Percentiles rank a stretch among this genome's conserved stretches.
phyloP scores from a whole-genome alignment of 2,797 vertebrate genomes.

The Melanotaenia trifasciata region DNA sequence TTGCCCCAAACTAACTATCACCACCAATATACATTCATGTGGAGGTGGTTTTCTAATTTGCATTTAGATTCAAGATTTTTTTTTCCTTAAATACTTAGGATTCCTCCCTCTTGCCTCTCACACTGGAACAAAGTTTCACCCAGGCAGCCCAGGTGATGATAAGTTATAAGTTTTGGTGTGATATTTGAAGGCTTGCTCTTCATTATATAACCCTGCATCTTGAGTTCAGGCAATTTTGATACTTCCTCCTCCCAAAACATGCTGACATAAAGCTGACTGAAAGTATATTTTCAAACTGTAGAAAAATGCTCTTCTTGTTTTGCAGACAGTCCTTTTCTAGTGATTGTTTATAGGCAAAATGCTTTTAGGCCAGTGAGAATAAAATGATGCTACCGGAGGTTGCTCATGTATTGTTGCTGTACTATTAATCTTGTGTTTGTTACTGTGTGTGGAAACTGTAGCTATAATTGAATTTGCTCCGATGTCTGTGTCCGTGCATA shows the following conservation, averaged over 20 bases:
- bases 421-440: background rate
- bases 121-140: constrained; percentile 28
- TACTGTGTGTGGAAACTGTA: background rate
- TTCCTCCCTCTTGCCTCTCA: constrained; percentile 12
- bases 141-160: constrained; percentile 15
- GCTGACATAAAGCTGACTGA: background rate
- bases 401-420: background rate
- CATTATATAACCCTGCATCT: background rate
- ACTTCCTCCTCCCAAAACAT: background rate
- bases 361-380: background rate
- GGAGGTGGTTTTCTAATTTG: constrained; percentile 64
- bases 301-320: background rate
- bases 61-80: constrained; percentile 67
- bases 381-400: background rate
- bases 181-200: constrained; percentile 1
- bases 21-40: constrained; percentile 42
- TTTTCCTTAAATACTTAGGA: constrained; percentile 1
- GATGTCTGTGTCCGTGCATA: background rate
- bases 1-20: constrained; percentile 47
- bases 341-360: background rate
- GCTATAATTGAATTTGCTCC: background rate
- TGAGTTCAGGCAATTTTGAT: background rate
- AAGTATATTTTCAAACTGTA: background rate
- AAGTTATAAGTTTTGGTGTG: constrained; percentile 13
- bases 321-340: background rate